Evolutionary conservation across 2,888 invertebrate species (phyloP).

Genomic region (Abrostola tripartita): DNA sequence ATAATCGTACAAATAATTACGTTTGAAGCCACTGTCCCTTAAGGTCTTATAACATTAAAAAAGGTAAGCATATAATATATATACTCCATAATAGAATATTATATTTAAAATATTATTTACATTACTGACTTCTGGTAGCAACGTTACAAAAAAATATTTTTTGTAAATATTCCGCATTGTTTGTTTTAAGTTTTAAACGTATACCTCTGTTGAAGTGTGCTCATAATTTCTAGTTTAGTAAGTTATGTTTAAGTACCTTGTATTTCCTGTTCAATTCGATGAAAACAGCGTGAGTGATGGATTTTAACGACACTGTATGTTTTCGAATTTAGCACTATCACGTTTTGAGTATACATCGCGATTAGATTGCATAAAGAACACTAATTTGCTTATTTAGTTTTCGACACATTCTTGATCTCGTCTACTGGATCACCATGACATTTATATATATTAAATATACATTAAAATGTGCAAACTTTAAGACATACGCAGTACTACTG

Average conservation of each 20-base stretch:
- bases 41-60: no score
- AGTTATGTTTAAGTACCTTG: slow-evolving; percentile 64
- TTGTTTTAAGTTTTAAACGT: no score
- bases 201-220: not conserved
- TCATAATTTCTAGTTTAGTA: not conserved
- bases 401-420: slow-evolving; percentile 30
- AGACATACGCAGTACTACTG: slow-evolving; percentile 59
- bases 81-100: no score
- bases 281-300: slow-evolving; percentile 76
- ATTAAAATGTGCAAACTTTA: slow-evolving; percentile 37
- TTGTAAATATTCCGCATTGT: no score
- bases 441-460: slow-evolving; percentile 21
- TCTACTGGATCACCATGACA: slow-evolving; percentile 39
- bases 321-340: slow-evolving; percentile 74
- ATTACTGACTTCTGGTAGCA: no score
- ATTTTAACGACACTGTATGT: slow-evolving; percentile 79
- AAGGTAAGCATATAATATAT: no score
- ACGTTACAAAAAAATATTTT: no score
- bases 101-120: no score
- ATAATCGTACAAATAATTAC: no score
- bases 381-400: slow-evolving; percentile 15
- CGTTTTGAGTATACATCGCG: slow-evolving; percentile 74
- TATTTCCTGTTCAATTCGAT: slow-evolving; percentile 79
- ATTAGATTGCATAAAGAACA: not conserved
- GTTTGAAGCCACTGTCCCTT: no score